phyloP scores from a whole-genome alignment of 1,140 invertebrate genomes.

The Cyrtorhinus lividipennis region DNA sequence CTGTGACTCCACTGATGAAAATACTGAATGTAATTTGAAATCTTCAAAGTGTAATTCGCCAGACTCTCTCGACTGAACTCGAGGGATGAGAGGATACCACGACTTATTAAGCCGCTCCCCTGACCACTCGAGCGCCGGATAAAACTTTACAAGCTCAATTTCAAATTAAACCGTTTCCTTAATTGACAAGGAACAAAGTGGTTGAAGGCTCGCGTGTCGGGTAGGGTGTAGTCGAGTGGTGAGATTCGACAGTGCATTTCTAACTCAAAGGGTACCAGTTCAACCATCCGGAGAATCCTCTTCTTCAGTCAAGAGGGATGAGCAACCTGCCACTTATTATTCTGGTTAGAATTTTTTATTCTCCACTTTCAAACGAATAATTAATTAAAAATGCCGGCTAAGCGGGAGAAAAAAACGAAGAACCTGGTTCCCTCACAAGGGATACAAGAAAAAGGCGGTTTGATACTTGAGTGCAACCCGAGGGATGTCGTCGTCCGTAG shows the following conservation, averaged over 20 bases:
- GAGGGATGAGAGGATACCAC: background rate
- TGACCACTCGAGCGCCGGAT: background rate
- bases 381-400: too few relatives aligned
- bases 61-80: background rate
- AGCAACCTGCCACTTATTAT: too few relatives aligned
- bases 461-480: background rate
- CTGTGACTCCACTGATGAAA: background rate
- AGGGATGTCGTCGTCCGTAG: background rate
- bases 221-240: background rate
- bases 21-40: background rate
- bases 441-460: background rate
- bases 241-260: background rate
- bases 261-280: background rate
- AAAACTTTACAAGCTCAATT: background rate
- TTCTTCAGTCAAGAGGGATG: too few relatives aligned
- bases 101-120: background rate
- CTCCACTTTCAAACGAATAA: too few relatives aligned
- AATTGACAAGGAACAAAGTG: background rate
- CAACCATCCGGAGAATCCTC: background rate
- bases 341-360: too few relatives aligned
- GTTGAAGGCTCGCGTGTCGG: too few relatives aligned
- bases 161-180: background rate
- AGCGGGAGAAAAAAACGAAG: too few relatives aligned
- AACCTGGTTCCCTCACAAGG: background rate
- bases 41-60: background rate